Evolutionary conservation across 2,113 vertebrate genomes (phyloP).

Genomic region (Ciconia boyciana): DNA sequence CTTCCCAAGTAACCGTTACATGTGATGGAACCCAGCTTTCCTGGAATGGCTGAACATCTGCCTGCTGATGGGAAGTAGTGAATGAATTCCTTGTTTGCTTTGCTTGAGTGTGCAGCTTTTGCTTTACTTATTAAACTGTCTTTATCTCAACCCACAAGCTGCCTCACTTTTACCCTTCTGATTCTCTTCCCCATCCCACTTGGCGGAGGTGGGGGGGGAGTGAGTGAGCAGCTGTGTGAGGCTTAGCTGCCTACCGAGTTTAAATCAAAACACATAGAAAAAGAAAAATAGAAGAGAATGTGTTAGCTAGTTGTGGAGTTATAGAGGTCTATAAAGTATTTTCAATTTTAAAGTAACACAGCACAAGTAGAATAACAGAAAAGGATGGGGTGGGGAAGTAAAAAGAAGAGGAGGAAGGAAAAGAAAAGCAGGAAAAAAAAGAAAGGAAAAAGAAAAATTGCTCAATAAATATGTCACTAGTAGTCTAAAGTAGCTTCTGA

Average conservation of each 20-base stretch:
- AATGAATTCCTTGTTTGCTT: too few species aligned
- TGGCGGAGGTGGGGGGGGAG: too few species aligned
- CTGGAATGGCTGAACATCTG: neutral
- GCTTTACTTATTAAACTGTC: too few species aligned
- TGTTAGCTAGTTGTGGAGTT: neutral
- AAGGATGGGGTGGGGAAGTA: fast-evolving
- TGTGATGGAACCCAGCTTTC: neutral
- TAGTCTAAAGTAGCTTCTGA: neutral
- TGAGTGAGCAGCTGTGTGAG: too few species aligned
- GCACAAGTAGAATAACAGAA: neutral
- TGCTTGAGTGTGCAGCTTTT: too few species aligned
- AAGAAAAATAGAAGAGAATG: neutral
- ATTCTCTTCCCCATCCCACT: too few species aligned
- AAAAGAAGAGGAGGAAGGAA: neutral
- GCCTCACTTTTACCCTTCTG: too few species aligned
- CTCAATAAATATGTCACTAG: neutral
- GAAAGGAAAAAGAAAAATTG: neutral
- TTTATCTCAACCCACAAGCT: too few species aligned
- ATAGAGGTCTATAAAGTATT: neutral
- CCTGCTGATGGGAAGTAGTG: neutral
- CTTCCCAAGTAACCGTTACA: neutral
- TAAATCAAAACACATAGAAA: neutral
- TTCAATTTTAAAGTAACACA: neutral
- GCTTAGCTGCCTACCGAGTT: neutral
- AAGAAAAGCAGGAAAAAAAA: neutral